Evolutionary conservation across 2,797 vertebrate genomes (phyloP), one percentile per base, ranked within the genome.

Genomic region (Ceyx erithaca): DNA sequence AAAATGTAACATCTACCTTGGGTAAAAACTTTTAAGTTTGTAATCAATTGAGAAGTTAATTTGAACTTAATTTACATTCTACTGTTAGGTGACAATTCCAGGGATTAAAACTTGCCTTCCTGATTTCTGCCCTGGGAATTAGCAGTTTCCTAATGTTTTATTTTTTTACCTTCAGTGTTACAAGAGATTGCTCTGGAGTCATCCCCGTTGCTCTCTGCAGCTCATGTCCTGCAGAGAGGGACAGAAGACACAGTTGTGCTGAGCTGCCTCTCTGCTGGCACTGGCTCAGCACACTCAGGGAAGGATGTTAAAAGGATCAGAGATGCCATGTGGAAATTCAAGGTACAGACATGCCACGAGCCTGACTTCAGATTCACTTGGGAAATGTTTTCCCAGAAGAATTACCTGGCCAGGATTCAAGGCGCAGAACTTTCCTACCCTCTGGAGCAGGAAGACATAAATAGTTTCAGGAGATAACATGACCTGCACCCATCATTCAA

Each of bases 331-430:
- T 82, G 51, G 52, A 77, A 54, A 28, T 33, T 51, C 31, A 51
- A 77, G 30, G 35, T 31, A 54, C 6, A 68, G 57, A 68, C 64
- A 49, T 1, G 0, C n/a, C 78, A 59, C 0, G 0, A 77, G 25
- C 31, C 30, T 69, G 43, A 66, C 54, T 55, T 16, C 33, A 70
- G 25, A 14, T 73, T 89, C 46, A 45, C 54, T 61, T 1, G 4
- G 33, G 49, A 66, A 40, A 61, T 14, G 33, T 58, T 61, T 52
- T 70, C 75, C 67, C 67, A 69, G 49, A 57, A 49, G 52, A 35
- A 40, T 49, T 61, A 40, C 54, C 51, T 51, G 64, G 58, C 25
- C 6, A 2, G 20, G 1, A 3, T 19, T 55, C 0, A 11, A 71
- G 25, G 46, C n/a, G 49, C 35, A 68, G 79, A 35, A 28, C 20